Evolutionary conservation across 2,797 vertebrate species (phyloP).

Genomic region (Eospalax fontanierii): DNA sequence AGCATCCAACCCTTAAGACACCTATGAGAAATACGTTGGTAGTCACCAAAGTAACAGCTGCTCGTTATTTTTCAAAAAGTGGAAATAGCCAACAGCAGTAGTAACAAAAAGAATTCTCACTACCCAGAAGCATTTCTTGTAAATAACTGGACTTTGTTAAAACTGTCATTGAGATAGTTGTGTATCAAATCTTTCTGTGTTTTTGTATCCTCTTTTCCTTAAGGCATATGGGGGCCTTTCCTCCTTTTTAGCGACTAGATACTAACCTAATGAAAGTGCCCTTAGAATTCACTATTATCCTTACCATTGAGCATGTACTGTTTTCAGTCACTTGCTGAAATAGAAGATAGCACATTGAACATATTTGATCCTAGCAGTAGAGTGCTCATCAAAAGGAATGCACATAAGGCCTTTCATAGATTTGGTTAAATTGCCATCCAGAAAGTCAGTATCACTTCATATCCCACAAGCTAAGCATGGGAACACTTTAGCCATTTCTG

Average conservation of each 20-base stretch:
- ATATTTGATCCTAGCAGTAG: slow-evolving; percentile 21
- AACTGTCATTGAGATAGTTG: background rate
- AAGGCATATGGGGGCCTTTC: background rate
- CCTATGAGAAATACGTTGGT: background rate
- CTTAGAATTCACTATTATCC: background rate
- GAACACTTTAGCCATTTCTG: background rate
- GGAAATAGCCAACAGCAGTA: background rate
- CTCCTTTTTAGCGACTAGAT: background rate
- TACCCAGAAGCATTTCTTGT: background rate
- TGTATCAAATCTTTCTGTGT: background rate
- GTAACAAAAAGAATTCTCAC: background rate
- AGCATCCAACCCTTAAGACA: background rate
- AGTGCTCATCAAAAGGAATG: slow-evolving; percentile 13
- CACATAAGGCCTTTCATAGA: background rate
- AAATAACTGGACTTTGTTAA: background rate
- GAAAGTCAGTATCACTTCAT: background rate
- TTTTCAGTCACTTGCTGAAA: background rate
- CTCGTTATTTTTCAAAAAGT: background rate
- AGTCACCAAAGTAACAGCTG: slow-evolving; percentile 15
- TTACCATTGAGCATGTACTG: background rate
- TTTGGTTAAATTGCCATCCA: background rate
- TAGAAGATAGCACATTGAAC: background rate
- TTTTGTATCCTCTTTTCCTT: background rate
- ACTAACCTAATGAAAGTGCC: background rate
- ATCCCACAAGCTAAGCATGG: background rate